Evolutionary conservation across 2,888 invertebrate species (phyloP).

Genomic region (Microctonus brassicae): DNA sequence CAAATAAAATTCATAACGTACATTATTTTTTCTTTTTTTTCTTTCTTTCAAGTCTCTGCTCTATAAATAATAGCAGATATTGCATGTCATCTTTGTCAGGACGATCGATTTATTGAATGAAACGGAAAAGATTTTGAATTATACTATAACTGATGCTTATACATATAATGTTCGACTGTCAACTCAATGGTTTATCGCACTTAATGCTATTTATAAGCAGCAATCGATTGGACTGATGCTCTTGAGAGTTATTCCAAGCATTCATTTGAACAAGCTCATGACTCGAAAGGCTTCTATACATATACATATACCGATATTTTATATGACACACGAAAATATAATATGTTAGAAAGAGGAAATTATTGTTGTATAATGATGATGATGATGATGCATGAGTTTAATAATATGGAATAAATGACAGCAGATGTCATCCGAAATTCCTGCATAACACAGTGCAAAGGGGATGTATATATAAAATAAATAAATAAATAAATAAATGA

Average conservation of each 20-base stretch:
- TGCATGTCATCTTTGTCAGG: constrained; percentile 31
- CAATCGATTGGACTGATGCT: constrained; percentile 26
- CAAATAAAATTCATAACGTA: neutral
- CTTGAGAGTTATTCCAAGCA: constrained; percentile 24
- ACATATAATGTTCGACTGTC: constrained; percentile 26
- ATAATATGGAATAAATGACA: constrained; percentile 51
- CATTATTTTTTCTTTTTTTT: constrained; percentile 15
- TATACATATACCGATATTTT: neutral
- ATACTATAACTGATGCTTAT: too few relatives aligned
- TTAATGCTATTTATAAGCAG: constrained; percentile 17
- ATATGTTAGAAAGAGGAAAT: constrained; percentile 2
- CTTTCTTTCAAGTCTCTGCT: neutral
- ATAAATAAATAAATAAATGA: neutral
- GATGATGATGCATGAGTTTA: constrained; percentile 41
- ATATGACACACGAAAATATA: neutral
- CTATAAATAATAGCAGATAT: constrained; percentile 17
- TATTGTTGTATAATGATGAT: constrained; percentile 2
- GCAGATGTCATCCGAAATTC: constrained; percentile 42
- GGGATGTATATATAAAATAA: neutral
- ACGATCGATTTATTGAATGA: constrained; percentile 31
- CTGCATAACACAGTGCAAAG: neutral
- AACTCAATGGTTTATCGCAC: constrained; percentile 35
- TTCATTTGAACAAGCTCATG: constrained; percentile 31
- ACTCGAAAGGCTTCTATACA: constrained; percentile 12
- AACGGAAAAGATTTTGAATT: constrained; percentile 21